These are phyloP conservation scores for Mohoua ochrocephala DNA, from an alignment of 2,113 vertebrate species.

Conservation along the genomic window DNA sequence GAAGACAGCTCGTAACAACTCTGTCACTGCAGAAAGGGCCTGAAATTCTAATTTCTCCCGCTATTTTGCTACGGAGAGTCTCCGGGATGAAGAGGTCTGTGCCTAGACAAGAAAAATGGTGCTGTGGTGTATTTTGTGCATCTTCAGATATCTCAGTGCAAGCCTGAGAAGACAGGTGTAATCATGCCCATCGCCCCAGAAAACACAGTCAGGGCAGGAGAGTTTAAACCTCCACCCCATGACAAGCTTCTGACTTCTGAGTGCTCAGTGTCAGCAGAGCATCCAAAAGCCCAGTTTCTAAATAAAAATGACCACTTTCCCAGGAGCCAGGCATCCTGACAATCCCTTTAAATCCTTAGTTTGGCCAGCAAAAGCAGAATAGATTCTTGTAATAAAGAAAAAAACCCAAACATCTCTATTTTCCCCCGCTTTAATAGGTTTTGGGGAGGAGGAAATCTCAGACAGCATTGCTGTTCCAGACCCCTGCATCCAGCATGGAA, in stretches of 20 bases:
- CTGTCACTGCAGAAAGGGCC: background rate
- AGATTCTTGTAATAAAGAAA: background rate
- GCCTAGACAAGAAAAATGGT: background rate
- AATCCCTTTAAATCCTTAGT: background rate
- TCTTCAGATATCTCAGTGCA: background rate
- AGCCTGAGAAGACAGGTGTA: background rate
- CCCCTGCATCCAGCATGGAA: fast-evolving
- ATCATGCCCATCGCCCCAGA: background rate
- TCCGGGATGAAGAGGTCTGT: background rate
- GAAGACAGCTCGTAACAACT: background rate
- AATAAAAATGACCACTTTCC: background rate
- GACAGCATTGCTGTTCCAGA: fast-evolving
- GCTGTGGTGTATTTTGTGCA: background rate
- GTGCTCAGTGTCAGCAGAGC: fast-evolving
- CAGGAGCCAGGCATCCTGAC: background rate
- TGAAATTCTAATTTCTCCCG: background rate
- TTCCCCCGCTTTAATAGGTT: background rate
- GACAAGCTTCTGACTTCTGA: background rate
- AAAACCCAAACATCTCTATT: background rate
- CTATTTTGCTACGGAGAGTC: background rate
- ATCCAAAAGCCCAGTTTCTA: background rate
- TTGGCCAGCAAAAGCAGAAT: background rate
- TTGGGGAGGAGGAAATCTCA: background rate
- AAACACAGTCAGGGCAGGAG: background rate
- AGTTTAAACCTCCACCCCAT: fast-evolving